A percentile compares a stretch with the other conserved stretches of the same genome.
Conservation (phyloP, 2,113 vertebrate species). For the Speoplatyrhinus poulsoni region DNA sequence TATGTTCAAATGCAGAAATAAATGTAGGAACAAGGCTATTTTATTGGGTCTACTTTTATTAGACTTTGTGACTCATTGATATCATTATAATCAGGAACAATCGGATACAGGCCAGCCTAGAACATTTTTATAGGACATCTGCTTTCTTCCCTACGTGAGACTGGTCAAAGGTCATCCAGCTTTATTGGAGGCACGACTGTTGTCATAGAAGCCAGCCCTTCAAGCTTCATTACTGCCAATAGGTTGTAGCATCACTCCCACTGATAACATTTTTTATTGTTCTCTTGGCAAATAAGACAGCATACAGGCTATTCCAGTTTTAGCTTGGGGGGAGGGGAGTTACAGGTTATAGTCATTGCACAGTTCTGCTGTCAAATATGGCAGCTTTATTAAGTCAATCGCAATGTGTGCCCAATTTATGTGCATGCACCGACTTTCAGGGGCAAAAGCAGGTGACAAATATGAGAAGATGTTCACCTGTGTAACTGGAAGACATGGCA, state of each 20-base stretch:
- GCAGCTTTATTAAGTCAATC: conserved; percentile 12
- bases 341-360: neutral
- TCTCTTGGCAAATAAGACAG: conserved; percentile 5
- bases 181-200: conserved; percentile 7
- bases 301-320: conserved; percentile 29
- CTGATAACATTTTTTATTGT: conserved; percentile 30
- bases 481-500: conserved; percentile 65
- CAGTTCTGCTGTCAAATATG: conserved; percentile 24
- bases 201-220: conserved; percentile 14
- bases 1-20: no score
- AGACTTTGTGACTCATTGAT: conserved; percentile 57
- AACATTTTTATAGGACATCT: conserved; percentile 11
- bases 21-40: neutral
- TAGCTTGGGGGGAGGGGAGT: conserved; percentile 5
- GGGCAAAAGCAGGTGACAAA: conserved; percentile 47
- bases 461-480: conserved; percentile 67
- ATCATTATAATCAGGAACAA: conserved; percentile 27
- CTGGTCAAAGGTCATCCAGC: conserved; percentile 44
- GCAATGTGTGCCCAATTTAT: conserved; percentile 1
- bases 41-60: conserved; percentile 22
- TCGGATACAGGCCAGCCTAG: conserved; percentile 33
- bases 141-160: conserved; percentile 27
- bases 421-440: conserved; percentile 17
- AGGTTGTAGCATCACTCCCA: conserved; percentile 28
- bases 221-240: conserved; percentile 39